phyloP scores from a whole-genome alignment of 2,888 invertebrate genomes.

The Molanna angustata region DNA sequence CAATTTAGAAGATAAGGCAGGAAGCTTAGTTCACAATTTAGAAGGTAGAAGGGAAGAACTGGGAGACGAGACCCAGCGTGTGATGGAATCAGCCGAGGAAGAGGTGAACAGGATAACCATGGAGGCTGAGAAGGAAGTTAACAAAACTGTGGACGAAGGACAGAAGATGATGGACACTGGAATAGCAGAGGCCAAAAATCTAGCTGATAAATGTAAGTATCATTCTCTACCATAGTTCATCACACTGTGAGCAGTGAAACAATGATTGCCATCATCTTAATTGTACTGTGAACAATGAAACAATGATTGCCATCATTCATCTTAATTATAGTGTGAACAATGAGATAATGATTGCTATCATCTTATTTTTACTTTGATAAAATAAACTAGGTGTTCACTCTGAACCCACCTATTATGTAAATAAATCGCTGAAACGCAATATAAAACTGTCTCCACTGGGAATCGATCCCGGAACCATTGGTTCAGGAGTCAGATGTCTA shows the following conservation, averaged over 20 bases:
- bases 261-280: not conserved
- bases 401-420: too few species aligned
- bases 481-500: too few species aligned
- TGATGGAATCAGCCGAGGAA: constrained; percentile 16
- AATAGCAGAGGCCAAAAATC: constrained; percentile 45
- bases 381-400: too few species aligned
- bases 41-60: constrained; percentile 39
- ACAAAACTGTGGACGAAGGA: constrained; percentile 10
- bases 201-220: constrained; percentile 39
- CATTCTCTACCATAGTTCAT: not conserved
- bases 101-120: constrained; percentile 21
- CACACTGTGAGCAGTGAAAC: not conserved
- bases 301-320: too few species aligned
- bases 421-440: too few species aligned
- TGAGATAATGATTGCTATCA: too few species aligned
- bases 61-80: not conserved
- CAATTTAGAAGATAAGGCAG: constrained; percentile 38
- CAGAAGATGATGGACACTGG: constrained; percentile 38
- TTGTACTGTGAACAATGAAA: too few species aligned
- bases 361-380: too few species aligned
- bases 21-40: too few species aligned
- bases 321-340: too few species aligned
- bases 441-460: too few species aligned
- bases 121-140: constrained; percentile 29
- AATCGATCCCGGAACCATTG: too few species aligned